Evolutionary conservation across 2,113 vertebrate species (phyloP), one percentile per base, ranked within the genome.

Genomic region (Aspiorhynchus laticeps): DNA sequence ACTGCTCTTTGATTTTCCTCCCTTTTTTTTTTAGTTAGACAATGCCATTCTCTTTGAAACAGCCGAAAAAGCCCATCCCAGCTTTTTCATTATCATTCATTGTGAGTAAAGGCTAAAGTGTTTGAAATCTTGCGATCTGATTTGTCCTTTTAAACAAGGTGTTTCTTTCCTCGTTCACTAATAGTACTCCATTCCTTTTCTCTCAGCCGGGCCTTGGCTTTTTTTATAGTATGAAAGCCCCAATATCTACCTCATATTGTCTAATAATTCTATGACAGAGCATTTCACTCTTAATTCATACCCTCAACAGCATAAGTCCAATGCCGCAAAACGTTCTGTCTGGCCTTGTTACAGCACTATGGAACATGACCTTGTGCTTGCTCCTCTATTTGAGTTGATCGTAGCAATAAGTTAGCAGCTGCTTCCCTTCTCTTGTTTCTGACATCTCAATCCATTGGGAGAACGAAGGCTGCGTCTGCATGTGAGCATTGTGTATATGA

Each of bases 101-200:
- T 85, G 90, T 91, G 94, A 94, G 94, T 93, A 93, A 91, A 90
- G 90, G 90, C 93, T 94, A 95, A 96, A 95, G 92, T 93, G 91
- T 94, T 94, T 93, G 91, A 94, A 94, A 95, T 95, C 94, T 93
- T 93, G 90, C 91, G 93, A 95, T 95, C 95, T 95, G 93, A 94
- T 94, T 94, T 94, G 94, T 94, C 94, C 93, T 95, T 95, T 95
- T 93, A 94, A 95, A 94, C 93, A 90, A 93, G 93, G 89, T 92
- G 94, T 95, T 94, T 94, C 92, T 93, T 93, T 93, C 93, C 93
- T 92, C 85, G 46, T 93, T 96, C 91, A 94, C 95, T 95, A 94
- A 92, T 91, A 88, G 80, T 88, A 83, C 89, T 89, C 87, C 84
- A 85, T 88, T 84, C 86, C 77, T 33, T 88, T 81, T 90, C 89